Evolutionary conservation across 2,113 vertebrate genomes (phyloP).

Genomic region (Edolisoma coerulescens): DNA sequence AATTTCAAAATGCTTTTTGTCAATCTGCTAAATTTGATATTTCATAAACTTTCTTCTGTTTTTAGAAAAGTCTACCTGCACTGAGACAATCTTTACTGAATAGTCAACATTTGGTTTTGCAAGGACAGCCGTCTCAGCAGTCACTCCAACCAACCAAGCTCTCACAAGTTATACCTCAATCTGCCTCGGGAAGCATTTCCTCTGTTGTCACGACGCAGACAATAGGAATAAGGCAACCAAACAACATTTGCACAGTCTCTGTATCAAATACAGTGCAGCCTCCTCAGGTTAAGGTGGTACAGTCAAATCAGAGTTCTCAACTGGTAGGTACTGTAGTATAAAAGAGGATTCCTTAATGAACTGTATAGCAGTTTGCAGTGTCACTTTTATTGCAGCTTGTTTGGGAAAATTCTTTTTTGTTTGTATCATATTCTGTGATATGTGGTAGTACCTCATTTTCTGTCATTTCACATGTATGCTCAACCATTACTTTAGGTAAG

Average conservation of each 20-base stretch:
- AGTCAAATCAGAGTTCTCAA: constrained; percentile 73
- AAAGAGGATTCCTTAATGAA: not conserved
- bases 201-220: constrained; percentile 70
- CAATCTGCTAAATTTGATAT: not conserved
- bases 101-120: constrained; percentile 77
- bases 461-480: not conserved
- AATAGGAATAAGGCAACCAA: constrained; percentile 80
- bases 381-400: not conserved
- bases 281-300: constrained; percentile 66
- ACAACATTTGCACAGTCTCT: constrained; percentile 74
- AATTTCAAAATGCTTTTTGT: not conserved
- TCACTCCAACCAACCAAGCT: constrained; percentile 75
- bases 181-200: constrained; percentile 65
- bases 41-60: constrained; percentile 19
- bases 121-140: constrained; percentile 66
- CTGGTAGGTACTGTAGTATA: constrained; percentile 72
- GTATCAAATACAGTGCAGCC: constrained; percentile 60
- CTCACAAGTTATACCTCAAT: constrained; percentile 56
- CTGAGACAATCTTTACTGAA: constrained; percentile 84
- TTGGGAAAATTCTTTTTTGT: not conserved
- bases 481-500: not conserved
- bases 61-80: constrained; percentile 87
- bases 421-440: not conserved
- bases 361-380: not conserved
- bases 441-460: not conserved